phyloP scores from a whole-genome alignment of 2,797 vertebrate genomes.

The Sebastes diaconus region DNA sequence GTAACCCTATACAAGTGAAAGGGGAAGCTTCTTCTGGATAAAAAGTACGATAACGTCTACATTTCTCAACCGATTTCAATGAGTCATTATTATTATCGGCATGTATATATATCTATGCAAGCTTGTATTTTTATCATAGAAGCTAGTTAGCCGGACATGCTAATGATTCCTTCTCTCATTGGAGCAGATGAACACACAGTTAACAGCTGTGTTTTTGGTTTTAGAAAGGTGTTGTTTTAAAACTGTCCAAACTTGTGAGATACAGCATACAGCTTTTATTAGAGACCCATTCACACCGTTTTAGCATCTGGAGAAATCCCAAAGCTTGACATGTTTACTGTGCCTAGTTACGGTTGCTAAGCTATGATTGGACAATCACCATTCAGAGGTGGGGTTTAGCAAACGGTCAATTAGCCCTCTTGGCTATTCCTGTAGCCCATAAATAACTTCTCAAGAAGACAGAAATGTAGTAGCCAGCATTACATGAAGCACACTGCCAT shows the following conservation, averaged over 20 bases:
- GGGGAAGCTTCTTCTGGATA: no score
- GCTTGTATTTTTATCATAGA: background rate
- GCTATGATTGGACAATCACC: background rate
- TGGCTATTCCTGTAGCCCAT: background rate
- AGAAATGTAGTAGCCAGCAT: slow-evolving; percentile 11
- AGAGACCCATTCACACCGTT: background rate
- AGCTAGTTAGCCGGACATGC: background rate
- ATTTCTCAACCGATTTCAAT: no score
- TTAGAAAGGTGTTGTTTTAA: background rate
- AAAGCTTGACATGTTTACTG: background rate
- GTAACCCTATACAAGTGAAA: no score
- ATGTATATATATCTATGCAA: no score
- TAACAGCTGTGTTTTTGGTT: background rate
- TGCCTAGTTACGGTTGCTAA: background rate
- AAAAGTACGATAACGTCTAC: no score
- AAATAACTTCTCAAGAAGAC: slow-evolving; percentile 12
- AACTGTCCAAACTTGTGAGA: background rate
- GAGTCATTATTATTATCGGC: no score
- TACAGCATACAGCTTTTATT: background rate
- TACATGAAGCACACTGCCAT: background rate
- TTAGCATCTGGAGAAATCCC: background rate
- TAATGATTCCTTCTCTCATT: background rate
- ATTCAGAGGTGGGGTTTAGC: background rate
- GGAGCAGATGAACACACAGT: background rate
- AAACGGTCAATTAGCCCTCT: slow-evolving; percentile 20